Conservation (phyloP, 2,113 vertebrate species). For the Urocolius indicus region DNA sequence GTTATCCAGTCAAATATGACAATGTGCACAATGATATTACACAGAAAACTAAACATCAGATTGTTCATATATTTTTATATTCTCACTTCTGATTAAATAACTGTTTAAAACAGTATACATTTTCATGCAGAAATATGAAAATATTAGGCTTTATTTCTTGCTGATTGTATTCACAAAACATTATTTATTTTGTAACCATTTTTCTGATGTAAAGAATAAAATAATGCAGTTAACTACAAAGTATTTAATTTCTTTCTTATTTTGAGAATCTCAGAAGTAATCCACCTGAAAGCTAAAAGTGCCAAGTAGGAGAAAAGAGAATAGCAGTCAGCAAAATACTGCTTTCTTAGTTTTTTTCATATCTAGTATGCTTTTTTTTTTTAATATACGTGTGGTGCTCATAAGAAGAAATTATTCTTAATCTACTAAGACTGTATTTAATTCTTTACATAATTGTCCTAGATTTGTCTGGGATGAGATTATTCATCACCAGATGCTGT, state of each 20-base stretch:
- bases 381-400: not conserved
- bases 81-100: not conserved
- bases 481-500: too few species aligned
- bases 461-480: too few species aligned
- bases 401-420: not conserved
- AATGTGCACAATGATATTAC: not conserved
- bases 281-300: not conserved
- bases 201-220: not conserved
- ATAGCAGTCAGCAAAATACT: not conserved
- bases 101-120: not conserved
- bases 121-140: not conserved
- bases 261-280: not conserved
- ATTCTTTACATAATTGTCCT: not conserved
- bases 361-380: too few species aligned
- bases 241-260: not conserved
- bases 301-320: not conserved
- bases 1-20: not conserved
- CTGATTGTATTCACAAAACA: not conserved
- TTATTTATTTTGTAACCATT: not conserved
- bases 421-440: not conserved
- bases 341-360: not conserved
- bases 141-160: not conserved
- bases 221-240: not conserved
- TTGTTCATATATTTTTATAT: not conserved
- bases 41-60: not conserved